Base-by-base conservation (phyloP, 2,113 vertebrate genomes). In the Ellobius talpinus region DNA sequence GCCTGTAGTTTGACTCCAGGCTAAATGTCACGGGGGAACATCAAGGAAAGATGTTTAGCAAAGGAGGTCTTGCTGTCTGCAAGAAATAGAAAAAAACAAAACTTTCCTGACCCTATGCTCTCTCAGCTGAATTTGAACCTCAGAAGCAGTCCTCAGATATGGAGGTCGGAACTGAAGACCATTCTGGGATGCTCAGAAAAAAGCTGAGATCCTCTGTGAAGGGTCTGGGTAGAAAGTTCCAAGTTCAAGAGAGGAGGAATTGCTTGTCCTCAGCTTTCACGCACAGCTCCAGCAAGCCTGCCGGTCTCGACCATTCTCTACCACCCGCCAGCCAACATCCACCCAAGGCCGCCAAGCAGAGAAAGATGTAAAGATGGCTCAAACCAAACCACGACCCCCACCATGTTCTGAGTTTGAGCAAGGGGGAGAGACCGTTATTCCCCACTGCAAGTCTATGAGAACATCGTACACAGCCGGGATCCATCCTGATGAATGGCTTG, bases 401-500 rank as follows among this genome's bases (percentile, higher is more conserved):
- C 39, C 21, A 26, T 36, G 47, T 45, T 87, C 61, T 50, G 58
- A 66, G 29, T 47, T 17, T 33, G 12, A 52, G 19, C 1, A 72
- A 66, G 36, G 7, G 50, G 13, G 21, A 52, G 24, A 89, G 13
- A 93, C 10, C 26, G 29, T 45, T 23, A 31, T 33, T 79, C 29
- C n/a, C 58, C 39, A 26, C 4, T 7, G 66, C 65, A 58, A 31
- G 55, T 33, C 14, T 72, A 6, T 17, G 29, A n/a, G 29, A 42
- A 5, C 0, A n/a, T 55, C 5, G 5, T 31, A 42, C 85, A 39
- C 0, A 1, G 6, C 68, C 3, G 13, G 52, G 17, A 9, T 24
- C 24, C 9, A 7, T 36, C 10, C 33, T 33, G 6, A 36, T 0
- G 3, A 94, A 24, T 19, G 45, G 42, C 12, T n/a, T 47, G 12